Conservation (phyloP, 1,140 invertebrate genomes). For the Periplaneta americana region DNA sequence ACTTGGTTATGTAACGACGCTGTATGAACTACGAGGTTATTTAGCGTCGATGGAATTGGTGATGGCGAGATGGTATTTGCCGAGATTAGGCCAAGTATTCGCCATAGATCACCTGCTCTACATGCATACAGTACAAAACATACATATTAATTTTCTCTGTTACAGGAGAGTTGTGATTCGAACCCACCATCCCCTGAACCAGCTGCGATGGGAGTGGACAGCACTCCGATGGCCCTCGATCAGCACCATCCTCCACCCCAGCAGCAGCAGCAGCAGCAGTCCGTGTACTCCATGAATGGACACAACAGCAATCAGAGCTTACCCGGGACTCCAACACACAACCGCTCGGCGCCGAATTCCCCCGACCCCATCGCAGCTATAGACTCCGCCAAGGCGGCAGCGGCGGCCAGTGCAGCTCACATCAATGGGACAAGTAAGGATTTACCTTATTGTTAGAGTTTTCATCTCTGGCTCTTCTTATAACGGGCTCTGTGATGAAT, state of each 20-base stretch:
- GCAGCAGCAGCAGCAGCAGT: neutral
- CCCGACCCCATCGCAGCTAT: neutral
- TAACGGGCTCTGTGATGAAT: too few relatives aligned
- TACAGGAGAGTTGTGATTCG: conserved; percentile 10
- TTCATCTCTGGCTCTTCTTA: too few relatives aligned
- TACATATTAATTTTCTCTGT: neutral
- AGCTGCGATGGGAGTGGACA: conserved; percentile 6
- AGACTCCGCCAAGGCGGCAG: conserved; percentile 6
- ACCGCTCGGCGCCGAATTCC: neutral
- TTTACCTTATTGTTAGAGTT: too few relatives aligned
- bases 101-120: too few relatives aligned
- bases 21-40: too few relatives aligned
- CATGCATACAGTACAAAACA: too few relatives aligned
- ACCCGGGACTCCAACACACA: neutral
- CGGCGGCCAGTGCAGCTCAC: conserved; percentile 3
- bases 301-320: neutral
- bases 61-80: too few relatives aligned
- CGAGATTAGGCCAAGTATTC: too few relatives aligned
- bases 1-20: too few relatives aligned
- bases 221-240: neutral
- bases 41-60: too few relatives aligned
- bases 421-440: conserved; percentile 17
- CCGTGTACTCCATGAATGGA: neutral
- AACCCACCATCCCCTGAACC: conserved; percentile 10
- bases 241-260: neutral